Conservation (phyloP, 35 echinoderm and acorn worm species). For the Anneissia japonica region DNA sequence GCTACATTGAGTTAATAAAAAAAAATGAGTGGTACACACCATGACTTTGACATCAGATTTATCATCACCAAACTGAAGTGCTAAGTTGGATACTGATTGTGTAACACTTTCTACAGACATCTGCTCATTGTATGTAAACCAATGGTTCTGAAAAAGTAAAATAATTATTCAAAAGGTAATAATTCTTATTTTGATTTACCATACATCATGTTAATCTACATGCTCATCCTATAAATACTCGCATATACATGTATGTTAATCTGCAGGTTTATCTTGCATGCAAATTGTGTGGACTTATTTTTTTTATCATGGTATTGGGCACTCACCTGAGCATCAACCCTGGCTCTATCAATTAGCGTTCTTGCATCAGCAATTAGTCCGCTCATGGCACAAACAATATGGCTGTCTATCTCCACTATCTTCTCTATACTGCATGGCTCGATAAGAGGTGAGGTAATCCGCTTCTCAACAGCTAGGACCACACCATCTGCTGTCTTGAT, state of each 20-base stretch:
- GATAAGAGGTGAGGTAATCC: slow-evolving; percentile 85
- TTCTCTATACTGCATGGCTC: slow-evolving; percentile 93
- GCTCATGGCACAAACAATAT: slow-evolving; percentile 99
- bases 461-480: slow-evolving; percentile 83
- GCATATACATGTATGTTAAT: no score
- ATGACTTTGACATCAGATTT: slow-evolving; percentile 88
- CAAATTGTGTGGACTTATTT: no score
- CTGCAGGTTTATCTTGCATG: no score
- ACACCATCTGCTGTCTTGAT: slow-evolving; percentile 78
- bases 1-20: no score
- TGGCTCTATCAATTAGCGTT: slow-evolving; percentile 91
- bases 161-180: background rate
- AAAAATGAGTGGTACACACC: slow-evolving; percentile 51
- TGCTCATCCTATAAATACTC: no score
- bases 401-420: slow-evolving; percentile 91
- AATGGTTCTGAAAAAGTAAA: slow-evolving; percentile 62
- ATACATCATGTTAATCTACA: no score
- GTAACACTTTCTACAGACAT: slow-evolving; percentile 99
- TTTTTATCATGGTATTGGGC: no score
- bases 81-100: slow-evolving; percentile 95
- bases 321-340: slow-evolving; percentile 92
- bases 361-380: slow-evolving; percentile 97
- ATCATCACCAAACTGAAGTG: slow-evolving; percentile 98
- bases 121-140: slow-evolving; percentile 99
- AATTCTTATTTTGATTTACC: no score